Evolutionary conservation across 2,797 vertebrate species (phyloP).

Genomic region (Ambastaia sidthimunki): DNA sequence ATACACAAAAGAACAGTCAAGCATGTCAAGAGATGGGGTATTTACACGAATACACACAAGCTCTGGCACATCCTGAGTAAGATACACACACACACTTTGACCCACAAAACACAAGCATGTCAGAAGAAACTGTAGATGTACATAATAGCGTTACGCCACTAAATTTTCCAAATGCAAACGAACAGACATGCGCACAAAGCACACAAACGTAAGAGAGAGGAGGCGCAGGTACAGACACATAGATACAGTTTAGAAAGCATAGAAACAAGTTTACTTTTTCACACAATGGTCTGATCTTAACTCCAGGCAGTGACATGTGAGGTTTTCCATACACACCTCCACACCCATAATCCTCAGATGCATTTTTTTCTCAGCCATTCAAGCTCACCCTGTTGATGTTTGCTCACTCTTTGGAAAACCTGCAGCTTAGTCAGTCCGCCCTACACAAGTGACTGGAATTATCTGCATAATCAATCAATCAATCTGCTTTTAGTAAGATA

Average conservation of each 20-base stretch:
- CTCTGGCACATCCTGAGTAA: slow-evolving; percentile 40
- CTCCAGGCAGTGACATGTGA: slow-evolving; percentile 8
- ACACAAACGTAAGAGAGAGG: neutral
- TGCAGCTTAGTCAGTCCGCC: slow-evolving; percentile 2
- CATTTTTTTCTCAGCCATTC: slow-evolving; percentile 10
- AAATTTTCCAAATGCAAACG: slow-evolving; percentile 6
- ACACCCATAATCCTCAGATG: slow-evolving; percentile 35
- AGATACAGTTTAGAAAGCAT: slow-evolving; percentile 19
- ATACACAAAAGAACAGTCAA: slow-evolving; percentile 38
- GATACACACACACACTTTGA: slow-evolving; percentile 32
- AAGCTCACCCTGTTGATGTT: slow-evolving; percentile 40
- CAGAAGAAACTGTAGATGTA: slow-evolving; percentile 20
- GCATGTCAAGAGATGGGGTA: slow-evolving; percentile 43
- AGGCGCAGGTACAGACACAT: slow-evolving; percentile 40
- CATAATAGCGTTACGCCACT: slow-evolving; percentile 4
- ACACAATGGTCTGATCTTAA: slow-evolving; percentile 1
- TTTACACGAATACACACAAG: slow-evolving; percentile 37
- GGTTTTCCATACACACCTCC: slow-evolving; percentile 35
- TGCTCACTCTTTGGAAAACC: slow-evolving; percentile 27
- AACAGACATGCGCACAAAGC: slow-evolving; percentile 15
- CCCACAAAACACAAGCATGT: slow-evolving; percentile 9
- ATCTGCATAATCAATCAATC: neutral
- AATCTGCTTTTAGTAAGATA: neutral
- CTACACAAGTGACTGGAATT: neutral
- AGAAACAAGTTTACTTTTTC: slow-evolving; percentile 15